Evolutionary conservation across 2,888 invertebrate genomes (phyloP), one percentile per base, ranked within the genome.

Genomic region (Neocrepidodera transversa): DNA sequence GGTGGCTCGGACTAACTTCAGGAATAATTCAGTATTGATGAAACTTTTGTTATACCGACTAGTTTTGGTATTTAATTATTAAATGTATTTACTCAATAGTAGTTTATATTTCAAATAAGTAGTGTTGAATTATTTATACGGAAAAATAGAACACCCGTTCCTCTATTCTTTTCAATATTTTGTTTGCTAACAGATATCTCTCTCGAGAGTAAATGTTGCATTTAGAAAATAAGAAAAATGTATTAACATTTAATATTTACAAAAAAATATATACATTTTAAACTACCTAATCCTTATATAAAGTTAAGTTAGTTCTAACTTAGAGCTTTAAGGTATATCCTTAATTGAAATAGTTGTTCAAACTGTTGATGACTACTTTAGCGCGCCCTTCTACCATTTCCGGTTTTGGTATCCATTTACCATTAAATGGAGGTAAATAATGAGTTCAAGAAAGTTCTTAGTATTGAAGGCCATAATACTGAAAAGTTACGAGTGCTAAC

Each of bases 321-420:
- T 28, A 2, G 28, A 28, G 28, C 7, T 28, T 13, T 32, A 32
- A 32, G 11, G 32, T 32, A 13, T 5, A 40, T 18, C 40, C 18
- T n/a, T 18, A 40, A 40, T 40, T 40, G 40, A 40, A 40, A 40
- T 40, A 40, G 40, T 40, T 38, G 36, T 38, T 14, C 36, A 38
- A 38, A 38, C 14, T 38, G 14, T 17, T 40, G 40, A 40, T 40
- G 40, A 40, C 40, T 40, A 40, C 18, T 6, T 10, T 7, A 18
- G 3, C n/a, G n/a, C 18, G 8, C 40, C 17, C 18, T 40, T 40
- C 10, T 2, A 11, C 10, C 18, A 18, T 40, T 40, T 18, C 40
- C 40, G 8, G 10, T 8, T 14, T 18, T 40, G 18, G 8, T 40
- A 40, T 13, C 40, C 17, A 20, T 40, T 40, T 18, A 18, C 18